phyloP scores from a whole-genome alignment of 2,113 vertebrate genomes.

The Caretta caretta region DNA sequence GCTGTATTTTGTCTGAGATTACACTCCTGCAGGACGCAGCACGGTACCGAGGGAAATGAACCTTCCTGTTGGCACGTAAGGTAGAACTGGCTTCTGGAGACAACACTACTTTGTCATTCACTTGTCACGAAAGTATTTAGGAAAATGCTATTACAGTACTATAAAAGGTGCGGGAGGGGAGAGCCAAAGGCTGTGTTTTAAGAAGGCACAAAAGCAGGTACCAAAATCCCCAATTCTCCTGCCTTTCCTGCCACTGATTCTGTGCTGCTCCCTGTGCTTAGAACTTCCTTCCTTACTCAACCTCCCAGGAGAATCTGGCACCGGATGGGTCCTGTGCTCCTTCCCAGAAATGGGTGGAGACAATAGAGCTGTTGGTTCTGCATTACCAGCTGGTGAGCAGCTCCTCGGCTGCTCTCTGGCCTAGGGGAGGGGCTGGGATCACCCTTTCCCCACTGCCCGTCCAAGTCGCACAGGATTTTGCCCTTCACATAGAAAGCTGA shows the following conservation, averaged over 20 bases:
- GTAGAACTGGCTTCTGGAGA: background rate
- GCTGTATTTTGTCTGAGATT: background rate
- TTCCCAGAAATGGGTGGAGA: background rate
- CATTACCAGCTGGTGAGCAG: too few relatives aligned
- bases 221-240: rapidly evolving
- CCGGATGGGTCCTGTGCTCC: background rate
- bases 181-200: background rate
- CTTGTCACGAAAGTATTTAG: background rate
- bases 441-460: rapidly evolving
- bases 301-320: too few relatives aligned
- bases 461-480: rapidly evolving
- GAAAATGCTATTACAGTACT: background rate
- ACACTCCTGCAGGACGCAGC: background rate
- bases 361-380: background rate
- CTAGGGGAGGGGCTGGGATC: background rate
- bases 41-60: rapidly evolving
- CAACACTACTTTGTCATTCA: background rate
- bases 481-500: rapidly evolving
- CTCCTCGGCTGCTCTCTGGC: rapidly evolving
- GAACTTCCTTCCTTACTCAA: background rate
- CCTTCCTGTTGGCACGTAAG: background rate
- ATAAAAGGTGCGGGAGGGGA: background rate
- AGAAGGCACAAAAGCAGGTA: background rate
- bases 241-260: background rate
- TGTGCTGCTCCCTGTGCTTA: background rate